Evolutionary conservation across 2,888 invertebrate species (phyloP).

Genomic region (Exocentrus adspersus): DNA sequence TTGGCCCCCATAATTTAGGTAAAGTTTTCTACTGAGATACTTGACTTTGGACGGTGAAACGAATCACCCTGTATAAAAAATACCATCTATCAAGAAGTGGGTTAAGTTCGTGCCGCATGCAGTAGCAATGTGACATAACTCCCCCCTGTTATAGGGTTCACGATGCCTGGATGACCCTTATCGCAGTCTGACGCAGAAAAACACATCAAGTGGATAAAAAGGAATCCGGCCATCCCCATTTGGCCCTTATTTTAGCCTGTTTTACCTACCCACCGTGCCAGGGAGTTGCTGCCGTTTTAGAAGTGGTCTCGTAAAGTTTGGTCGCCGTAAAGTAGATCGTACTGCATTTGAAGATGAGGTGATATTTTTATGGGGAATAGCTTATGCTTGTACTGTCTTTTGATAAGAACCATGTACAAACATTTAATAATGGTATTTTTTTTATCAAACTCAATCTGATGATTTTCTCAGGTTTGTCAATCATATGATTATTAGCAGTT

Average conservation of each 20-base stretch:
- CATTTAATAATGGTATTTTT: too few relatives aligned
- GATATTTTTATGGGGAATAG: too few relatives aligned
- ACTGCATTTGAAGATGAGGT: slow-evolving; percentile 15
- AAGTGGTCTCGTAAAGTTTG: slow-evolving; percentile 52
- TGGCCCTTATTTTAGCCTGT: slow-evolving; percentile 42
- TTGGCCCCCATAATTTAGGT: too few relatives aligned
- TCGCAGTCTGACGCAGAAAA: slow-evolving; percentile 57
- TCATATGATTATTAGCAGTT: too few relatives aligned
- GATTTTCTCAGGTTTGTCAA: too few relatives aligned
- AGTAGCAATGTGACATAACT: slow-evolving; percentile 44
- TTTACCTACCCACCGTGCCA: slow-evolving; percentile 43
- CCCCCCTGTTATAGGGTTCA: slow-evolving; percentile 39
- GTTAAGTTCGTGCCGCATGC: slow-evolving; percentile 44
- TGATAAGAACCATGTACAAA: too few relatives aligned
- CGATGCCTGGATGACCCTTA: slow-evolving; percentile 57
- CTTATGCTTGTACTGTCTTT: too few relatives aligned
- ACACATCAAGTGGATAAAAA: slow-evolving; percentile 60
- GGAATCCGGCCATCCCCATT: slow-evolving; percentile 47
- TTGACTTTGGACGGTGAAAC: too few relatives aligned
- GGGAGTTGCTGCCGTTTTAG: slow-evolving; percentile 51
- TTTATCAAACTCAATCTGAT: too few relatives aligned
- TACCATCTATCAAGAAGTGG: slow-evolving; percentile 41
- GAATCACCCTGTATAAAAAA: too few relatives aligned
- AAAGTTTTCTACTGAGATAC: too few relatives aligned
- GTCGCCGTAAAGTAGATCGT: slow-evolving; percentile 49